phyloP scores from a whole-genome alignment of 1,140 invertebrate species.

The Ctenoplectra terminalis region DNA sequence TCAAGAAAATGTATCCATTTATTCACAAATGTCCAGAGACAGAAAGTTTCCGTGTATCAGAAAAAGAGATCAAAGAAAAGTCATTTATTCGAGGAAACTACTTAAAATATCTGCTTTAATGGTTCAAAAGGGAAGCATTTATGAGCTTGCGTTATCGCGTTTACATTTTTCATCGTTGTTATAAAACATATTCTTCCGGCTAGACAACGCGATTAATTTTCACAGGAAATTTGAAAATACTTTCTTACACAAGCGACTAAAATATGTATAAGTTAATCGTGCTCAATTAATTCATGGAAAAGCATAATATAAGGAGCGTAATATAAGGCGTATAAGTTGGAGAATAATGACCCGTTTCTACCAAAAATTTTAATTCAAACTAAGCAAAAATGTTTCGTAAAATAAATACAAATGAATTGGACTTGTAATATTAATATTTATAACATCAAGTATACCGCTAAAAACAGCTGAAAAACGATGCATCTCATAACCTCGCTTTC shows the following conservation, averaged over 20 bases:
- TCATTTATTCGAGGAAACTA: not conserved
- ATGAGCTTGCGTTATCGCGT: not conserved
- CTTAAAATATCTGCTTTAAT: not conserved
- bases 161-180: not conserved
- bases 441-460: no score
- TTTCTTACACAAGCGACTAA: not conserved
- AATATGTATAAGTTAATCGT: not conserved
- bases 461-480: no score
- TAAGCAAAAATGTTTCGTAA: no score
- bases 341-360: no score
- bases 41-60: not conserved
- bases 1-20: not conserved
- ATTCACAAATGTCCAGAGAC: not conserved
- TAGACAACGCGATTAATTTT: not conserved
- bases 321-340: no score
- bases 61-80: not conserved
- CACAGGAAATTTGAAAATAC: not conserved
- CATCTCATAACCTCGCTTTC: no score
- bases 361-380: no score
- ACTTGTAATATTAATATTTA: no score
- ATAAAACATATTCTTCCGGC: not conserved
- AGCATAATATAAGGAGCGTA: no score
- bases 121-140: not conserved
- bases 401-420: no score
- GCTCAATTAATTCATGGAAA: constrained; percentile 8